Conservation (phyloP, 2,113 vertebrate genomes). For the Microcebus murinus region DNA sequence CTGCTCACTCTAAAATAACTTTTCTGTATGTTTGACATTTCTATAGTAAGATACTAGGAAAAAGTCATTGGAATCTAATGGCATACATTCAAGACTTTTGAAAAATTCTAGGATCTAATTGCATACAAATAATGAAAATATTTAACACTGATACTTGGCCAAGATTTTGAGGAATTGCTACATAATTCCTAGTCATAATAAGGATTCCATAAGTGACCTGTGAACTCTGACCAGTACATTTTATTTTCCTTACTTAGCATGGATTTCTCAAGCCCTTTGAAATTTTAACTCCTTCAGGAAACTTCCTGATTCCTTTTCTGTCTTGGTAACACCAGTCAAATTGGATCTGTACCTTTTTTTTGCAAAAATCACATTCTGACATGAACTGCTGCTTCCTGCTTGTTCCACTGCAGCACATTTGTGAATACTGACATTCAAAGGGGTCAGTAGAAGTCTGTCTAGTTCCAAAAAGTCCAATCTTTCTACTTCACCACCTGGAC, state of each 20-base stretch:
- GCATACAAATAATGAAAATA: constrained; percentile 14
- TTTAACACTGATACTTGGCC: constrained; percentile 24
- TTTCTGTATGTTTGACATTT: neutral
- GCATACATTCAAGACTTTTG: neutral
- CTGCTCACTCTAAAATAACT: neutral
- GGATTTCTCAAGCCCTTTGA: constrained; percentile 8
- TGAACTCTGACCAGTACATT: constrained; percentile 5
- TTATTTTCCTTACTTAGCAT: constrained; percentile 30
- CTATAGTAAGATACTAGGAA: neutral
- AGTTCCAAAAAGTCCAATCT: neutral
- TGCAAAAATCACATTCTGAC: neutral
- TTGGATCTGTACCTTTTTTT: neutral
- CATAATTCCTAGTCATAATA: constrained; percentile 8
- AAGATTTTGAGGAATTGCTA: constrained; percentile 47
- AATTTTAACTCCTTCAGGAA: neutral
- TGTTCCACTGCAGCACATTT: neutral
- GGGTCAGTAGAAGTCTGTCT: neutral
- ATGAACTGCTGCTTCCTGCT: neutral
- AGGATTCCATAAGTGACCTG: constrained; percentile 22
- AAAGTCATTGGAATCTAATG: neutral
- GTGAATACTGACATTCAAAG: neutral
- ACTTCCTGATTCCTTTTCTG: neutral
- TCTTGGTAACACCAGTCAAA: neutral
- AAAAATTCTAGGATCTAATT: neutral
- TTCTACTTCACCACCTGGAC: neutral